Percentiles rank a stretch among this genome's conserved stretches.
These are phyloP conservation scores for Drosophila hydei DNA, from an alignment of 1,140 invertebrate genomes.

Conservation along the genomic window DNA sequence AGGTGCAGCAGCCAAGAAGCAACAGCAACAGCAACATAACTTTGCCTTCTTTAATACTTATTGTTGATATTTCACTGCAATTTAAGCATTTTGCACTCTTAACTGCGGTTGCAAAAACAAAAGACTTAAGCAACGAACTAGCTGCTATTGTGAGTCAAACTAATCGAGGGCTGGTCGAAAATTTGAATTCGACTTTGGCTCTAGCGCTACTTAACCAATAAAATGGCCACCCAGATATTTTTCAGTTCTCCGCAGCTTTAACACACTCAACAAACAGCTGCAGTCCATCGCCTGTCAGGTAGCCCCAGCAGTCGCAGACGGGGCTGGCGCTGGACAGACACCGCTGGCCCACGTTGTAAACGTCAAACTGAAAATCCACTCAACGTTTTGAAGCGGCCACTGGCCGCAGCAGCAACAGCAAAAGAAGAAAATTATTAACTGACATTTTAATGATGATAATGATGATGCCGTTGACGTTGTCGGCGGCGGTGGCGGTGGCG, in stretches of 20 bases:
- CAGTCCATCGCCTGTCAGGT: slow-evolving; percentile 18
- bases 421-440: slow-evolving; percentile 74
- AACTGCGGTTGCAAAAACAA: slow-evolving; percentile 50
- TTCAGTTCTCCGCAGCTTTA: slow-evolving; percentile 25
- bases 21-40: slow-evolving; percentile 44
- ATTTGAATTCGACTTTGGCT: slow-evolving; percentile 7
- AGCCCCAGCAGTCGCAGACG: neutral
- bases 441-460: slow-evolving; percentile 82
- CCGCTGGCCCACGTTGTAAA: slow-evolving; percentile 52
- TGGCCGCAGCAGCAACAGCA: slow-evolving; percentile 7
- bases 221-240: slow-evolving; percentile 43
- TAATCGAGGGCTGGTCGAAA: slow-evolving; percentile 21
- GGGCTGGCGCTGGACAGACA: slow-evolving; percentile 1
- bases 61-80: slow-evolving; percentile 70
- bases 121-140: slow-evolving; percentile 77
- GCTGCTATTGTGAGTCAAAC: slow-evolving; percentile 6
- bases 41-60: slow-evolving; percentile 55
- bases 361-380: slow-evolving; percentile 67
- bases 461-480: slow-evolving; percentile 78
- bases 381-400: slow-evolving; percentile 45
- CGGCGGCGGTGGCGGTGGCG: slow-evolving; percentile 17
- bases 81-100: slow-evolving; percentile 74
- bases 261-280: slow-evolving; percentile 14
- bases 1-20: slow-evolving; percentile 67
- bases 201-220: neutral